Evolutionary conservation across 2,888 invertebrate genomes (phyloP).

Genomic region (Pollenia angustigena): DNA sequence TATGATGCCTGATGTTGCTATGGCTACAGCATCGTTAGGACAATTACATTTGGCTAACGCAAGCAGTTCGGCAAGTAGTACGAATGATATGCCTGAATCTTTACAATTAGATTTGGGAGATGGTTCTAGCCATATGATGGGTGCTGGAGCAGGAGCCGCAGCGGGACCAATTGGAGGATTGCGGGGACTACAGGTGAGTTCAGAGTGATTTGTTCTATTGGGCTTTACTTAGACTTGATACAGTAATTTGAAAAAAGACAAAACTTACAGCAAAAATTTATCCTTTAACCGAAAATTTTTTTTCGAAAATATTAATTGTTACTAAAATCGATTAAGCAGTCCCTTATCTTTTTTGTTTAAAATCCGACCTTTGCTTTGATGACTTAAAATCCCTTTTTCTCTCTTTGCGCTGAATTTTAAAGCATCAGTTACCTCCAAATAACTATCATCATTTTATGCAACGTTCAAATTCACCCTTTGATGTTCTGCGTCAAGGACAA

Average conservation of each 20-base stretch:
- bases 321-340: too few relatives aligned
- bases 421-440: conserved; percentile 83
- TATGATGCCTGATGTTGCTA: conserved; percentile 96
- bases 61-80: conserved; percentile 75
- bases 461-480: conserved; percentile 83
- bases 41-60: conserved; percentile 86
- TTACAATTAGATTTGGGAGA: conserved; percentile 92
- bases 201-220: too few relatives aligned
- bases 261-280: too few relatives aligned
- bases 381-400: background rate
- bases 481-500: conserved; percentile 82
- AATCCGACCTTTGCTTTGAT: background rate
- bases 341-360: too few relatives aligned
- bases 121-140: conserved; percentile 88
- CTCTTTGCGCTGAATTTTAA: conserved; percentile 1
- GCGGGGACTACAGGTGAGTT: conserved; percentile 82
- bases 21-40: conserved; percentile 92
- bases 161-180: conserved; percentile 81
- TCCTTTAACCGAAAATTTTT: too few relatives aligned
- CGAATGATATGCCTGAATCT: conserved; percentile 83
- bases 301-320: too few relatives aligned
- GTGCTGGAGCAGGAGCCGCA: conserved; percentile 78
- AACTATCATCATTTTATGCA: conserved; percentile 84
- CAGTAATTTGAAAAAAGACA: too few relatives aligned
- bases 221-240: too few relatives aligned